Evolutionary conservation across 2,113 vertebrate species (phyloP).

Genomic region (Urocynchramus pylzowi): DNA sequence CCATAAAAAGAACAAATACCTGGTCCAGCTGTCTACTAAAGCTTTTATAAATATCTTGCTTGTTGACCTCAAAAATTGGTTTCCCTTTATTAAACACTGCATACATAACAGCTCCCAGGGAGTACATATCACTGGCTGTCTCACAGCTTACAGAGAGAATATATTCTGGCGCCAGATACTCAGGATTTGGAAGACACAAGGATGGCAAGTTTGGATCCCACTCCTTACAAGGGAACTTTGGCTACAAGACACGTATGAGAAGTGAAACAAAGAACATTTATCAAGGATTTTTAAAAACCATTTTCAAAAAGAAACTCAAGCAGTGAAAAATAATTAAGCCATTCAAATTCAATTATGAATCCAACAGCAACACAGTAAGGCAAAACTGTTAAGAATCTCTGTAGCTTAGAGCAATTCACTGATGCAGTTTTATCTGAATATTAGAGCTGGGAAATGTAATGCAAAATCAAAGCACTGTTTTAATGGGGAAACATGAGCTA

Average conservation of each 20-base stretch:
- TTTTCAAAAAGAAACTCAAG: neutral
- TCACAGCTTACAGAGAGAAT: conserved; percentile 98
- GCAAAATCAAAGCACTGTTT: neutral
- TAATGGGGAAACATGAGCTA: neutral
- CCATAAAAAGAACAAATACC: conserved; percentile 70
- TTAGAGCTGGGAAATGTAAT: neutral
- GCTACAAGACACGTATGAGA: conserved; percentile 68
- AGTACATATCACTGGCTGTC: conserved; percentile 97
- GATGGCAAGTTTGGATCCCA: conserved; percentile 97
- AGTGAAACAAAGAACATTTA: neutral
- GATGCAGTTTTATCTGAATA: neutral
- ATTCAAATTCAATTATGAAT: neutral
- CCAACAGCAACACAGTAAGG: neutral
- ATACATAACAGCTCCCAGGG: conserved; percentile 88
- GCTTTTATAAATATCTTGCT: conserved; percentile 98
- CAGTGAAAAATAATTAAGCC: neutral
- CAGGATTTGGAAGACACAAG: conserved; percentile 94
- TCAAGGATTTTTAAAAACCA: neutral
- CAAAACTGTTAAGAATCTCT: neutral
- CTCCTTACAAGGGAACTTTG: conserved; percentile 92
- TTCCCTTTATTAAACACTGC: conserved; percentile 98
- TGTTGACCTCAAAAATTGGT: conserved; percentile 95
- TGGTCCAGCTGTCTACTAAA: conserved; percentile 97
- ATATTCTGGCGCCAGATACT: conserved; percentile 96
- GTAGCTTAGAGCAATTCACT: neutral